A percentile compares a stretch with the other conserved stretches of the same genome.
Evolutionary conservation across 2,797 vertebrate species (phyloP).

Genomic region (Microhierax caerulescens): DNA sequence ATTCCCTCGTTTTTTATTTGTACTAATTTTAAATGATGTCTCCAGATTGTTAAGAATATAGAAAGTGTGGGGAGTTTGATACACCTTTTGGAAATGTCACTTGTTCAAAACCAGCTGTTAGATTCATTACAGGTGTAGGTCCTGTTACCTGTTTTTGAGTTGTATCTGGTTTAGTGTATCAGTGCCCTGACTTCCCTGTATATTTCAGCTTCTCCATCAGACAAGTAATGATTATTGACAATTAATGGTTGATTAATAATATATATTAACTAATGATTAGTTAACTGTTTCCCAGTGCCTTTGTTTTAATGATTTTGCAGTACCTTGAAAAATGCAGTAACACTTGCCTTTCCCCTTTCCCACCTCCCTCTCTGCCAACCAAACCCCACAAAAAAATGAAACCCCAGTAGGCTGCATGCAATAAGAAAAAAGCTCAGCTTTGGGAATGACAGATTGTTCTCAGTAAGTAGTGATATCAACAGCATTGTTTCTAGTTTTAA

Average conservation of each 20-base stretch:
- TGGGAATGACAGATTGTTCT: background rate
- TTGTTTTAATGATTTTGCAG: background rate
- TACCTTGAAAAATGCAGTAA: background rate
- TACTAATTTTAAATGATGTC: background rate
- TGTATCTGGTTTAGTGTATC: background rate
- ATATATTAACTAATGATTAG: background rate
- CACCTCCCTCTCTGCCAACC: no score
- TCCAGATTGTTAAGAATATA: background rate
- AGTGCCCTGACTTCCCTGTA: background rate
- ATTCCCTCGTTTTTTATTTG: background rate
- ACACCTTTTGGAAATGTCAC: background rate
- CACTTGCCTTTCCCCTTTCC: fast-evolving
- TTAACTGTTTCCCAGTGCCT: background rate
- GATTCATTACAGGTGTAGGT: background rate
- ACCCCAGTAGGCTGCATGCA: background rate
- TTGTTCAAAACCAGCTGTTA: background rate
- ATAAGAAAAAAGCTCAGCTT: background rate
- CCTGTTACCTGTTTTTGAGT: background rate
- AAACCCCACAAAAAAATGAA: background rate
- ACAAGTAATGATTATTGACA: background rate
- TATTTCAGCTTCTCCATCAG: background rate
- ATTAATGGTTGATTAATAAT: background rate
- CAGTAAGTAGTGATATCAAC: background rate
- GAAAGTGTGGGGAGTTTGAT: background rate
- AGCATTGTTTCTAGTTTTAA: background rate